Percentiles rank a stretch among this genome's conserved stretches.
Conservation (phyloP, 2,888 invertebrate species). For the Zootermopsis nevadensis region DNA sequence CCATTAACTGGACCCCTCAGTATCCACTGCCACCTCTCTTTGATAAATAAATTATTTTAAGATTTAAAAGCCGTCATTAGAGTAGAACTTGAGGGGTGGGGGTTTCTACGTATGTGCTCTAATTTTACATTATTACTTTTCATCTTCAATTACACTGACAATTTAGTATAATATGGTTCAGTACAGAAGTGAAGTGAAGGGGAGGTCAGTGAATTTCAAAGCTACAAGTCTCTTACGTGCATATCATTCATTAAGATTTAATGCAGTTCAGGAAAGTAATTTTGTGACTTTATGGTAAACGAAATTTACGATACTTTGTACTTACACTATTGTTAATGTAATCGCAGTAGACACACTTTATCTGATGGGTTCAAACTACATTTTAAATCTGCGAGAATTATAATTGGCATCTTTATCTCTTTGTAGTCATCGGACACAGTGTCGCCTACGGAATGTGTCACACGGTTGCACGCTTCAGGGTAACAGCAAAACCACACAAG, state of each 20-base stretch:
- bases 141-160: constrained; percentile 28
- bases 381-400: too few species aligned
- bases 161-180: constrained; percentile 14
- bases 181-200: not conserved
- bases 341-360: too few species aligned
- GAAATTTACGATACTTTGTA: too few species aligned
- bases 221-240: not conserved
- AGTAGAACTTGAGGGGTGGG: not conserved
- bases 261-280: not conserved
- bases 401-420: too few species aligned
- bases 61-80: constrained; percentile 24
- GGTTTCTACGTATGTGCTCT: not conserved
- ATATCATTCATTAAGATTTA: not conserved
- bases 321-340: too few species aligned
- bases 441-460: too few species aligned
- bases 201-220: constrained; percentile 3
- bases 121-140: constrained; percentile 17
- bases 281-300: not conserved
- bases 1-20: constrained; percentile 35
- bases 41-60: constrained; percentile 35
- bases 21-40: not conserved
- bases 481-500: too few species aligned
- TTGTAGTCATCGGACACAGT: too few species aligned
- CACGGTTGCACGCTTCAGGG: too few species aligned
- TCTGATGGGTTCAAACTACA: too few species aligned